Evolutionary conservation across 1,140 invertebrate genomes (phyloP), one percentile per base, ranked within the genome.

Genomic region (Phymorhynchus buccinoides): DNA sequence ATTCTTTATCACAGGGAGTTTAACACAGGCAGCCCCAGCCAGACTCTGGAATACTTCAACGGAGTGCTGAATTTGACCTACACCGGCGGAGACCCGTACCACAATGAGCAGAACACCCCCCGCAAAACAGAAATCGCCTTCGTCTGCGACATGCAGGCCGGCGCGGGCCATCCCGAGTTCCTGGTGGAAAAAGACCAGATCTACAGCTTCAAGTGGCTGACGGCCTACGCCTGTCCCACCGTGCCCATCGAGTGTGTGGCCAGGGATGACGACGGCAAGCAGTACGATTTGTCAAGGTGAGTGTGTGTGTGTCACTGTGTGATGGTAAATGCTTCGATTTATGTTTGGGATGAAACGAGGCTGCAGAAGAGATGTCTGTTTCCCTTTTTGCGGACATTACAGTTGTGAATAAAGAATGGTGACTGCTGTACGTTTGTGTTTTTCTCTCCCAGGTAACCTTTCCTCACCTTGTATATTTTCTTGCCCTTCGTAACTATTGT

Each of bases 61-160:
- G 92, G 93, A 18, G 89, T 93, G 39, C 88, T 93, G 12, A 93
- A 92, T 52, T 79, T 94, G 68, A 92, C 90, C 9, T 94, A 93
- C 84, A 85, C 86, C 14, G 84, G 88, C 66, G 93, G 93, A 30
- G 88, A 89, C n/a, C 78, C 79, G 32, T 93, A 93, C 83, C 86
- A 88, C 79, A 85, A 91, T 84, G 44, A 37, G 3, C 71, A 88
- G 75, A 56, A 88, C 1, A 87, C 82, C n/a, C 86, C 87, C 9
- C 88, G 93, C n/a, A 88, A 81, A 52, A 89, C 92, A 35, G 89
- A 92, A 81, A 93, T 94, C 44, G 87, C 90, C 2, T 93, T 94
- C 44, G 62, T 93, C 3, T 94, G 93, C 88, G 92, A 93, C 88
- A 85, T 73, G 35, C 84, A 90, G 39, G 90, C 90, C 66, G 91